Evolutionary conservation across 2,797 vertebrate species (phyloP).

Genomic region (Dendrocincla tyrannina): DNA sequence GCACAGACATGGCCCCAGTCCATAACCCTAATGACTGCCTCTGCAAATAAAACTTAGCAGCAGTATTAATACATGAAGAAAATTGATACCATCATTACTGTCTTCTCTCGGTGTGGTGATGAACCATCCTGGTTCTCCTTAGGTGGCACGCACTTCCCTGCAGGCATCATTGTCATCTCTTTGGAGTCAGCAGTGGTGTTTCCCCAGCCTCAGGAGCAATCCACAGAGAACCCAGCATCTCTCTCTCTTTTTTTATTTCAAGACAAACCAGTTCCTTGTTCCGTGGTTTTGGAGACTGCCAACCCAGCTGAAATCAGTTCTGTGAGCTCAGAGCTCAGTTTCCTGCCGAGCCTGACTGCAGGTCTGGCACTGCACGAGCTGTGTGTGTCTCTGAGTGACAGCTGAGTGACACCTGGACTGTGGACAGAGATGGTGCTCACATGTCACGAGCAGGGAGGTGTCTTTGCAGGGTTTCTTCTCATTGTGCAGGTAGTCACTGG

Average conservation of each 20-base stretch:
- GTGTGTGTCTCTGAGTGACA: rapidly evolving
- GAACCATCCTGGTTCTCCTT: not conserved
- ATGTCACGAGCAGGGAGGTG: not conserved
- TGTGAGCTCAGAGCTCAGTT: not conserved
- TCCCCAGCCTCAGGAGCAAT: not conserved
- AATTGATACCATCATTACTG: not conserved
- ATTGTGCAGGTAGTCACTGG: rapidly evolving
- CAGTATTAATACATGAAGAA: not conserved
- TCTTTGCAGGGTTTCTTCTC: not conserved
- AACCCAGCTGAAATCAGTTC: not conserved
- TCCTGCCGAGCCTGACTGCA: not conserved
- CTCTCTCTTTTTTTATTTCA: not conserved
- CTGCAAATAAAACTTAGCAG: not conserved
- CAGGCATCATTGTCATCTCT: not conserved
- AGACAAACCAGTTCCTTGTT: not conserved
- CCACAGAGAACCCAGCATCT: not conserved
- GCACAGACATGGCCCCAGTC: not conserved
- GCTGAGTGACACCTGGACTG: not conserved
- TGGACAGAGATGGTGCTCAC: rapidly evolving
- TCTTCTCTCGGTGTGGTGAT: not conserved
- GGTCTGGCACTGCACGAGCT: not conserved
- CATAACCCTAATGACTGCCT: not conserved
- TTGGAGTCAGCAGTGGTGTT: not conserved
- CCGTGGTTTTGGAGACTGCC: not conserved
- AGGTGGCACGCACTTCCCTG: not conserved